Base-by-base conservation (phyloP, 2,888 invertebrate genomes). In the Idaea biselata region DNA sequence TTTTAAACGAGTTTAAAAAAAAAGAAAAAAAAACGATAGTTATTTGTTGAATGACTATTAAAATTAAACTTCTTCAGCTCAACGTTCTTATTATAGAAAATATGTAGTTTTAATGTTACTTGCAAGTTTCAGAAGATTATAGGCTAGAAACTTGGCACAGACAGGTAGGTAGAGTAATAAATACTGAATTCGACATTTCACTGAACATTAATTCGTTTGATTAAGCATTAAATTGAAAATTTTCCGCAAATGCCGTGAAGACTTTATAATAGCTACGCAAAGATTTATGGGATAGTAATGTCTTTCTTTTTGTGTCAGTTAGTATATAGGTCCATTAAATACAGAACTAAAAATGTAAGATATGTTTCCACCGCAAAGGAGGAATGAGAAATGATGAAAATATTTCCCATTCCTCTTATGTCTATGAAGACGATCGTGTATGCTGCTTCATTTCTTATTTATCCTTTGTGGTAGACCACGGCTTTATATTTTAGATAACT, bases 121-220 rank as follows among this genome's bases (percentile, higher is more conserved):
- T 44, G 7, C 11, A 14, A 44, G 11, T 44, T 44, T 14, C 11
- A 7, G 44, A 44, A 44, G 44, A 44, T 32, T 32, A 8, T 44
- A 7, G 33, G 7, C 6, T 11, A 44, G 44, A 44, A 0, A 44
- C 8, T 14, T 14, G 44, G 44, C 44, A 44, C 0, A 44, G 44
- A 44, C 44, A 44, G 44, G 25, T 5, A 44, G 44, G 25, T 5
- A 44, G 44, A 44, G 44, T 14, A 44, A 44, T 44, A 44, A 44
- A 44, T 44, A 44, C 44, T 44, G 14, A 44, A 44, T 44, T 44
- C 44, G 44, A 44, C 44, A 44, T 44, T 44, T 44, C 44, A 44
- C 44, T 44, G 44, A 44, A 44, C 44, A 44, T 44, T 44, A 44
- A 44, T 44, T 44, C 44, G 44, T 44, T 44, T 44, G 44, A 44